Percentiles rank a stretch among this genome's conserved stretches.
phyloP scores from a whole-genome alignment of 1,140 invertebrate species.

The Habropoda laboriosa region DNA sequence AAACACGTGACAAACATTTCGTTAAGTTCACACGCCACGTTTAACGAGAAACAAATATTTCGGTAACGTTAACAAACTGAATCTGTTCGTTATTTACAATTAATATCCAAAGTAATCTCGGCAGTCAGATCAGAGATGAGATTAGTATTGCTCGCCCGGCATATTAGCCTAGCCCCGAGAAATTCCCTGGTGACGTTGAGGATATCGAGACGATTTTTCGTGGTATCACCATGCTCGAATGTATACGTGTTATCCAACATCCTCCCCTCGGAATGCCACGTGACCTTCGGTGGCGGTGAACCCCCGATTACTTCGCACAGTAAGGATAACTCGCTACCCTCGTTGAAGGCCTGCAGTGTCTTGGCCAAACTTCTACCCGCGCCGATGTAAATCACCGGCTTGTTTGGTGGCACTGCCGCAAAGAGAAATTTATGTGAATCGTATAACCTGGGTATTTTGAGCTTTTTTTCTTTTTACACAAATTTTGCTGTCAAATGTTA shows the following conservation, averaged over 20 bases:
- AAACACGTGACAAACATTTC: background rate
- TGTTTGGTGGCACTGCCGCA: slow-evolving; percentile 89
- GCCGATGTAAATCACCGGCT: slow-evolving; percentile 90
- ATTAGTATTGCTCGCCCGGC: slow-evolving; percentile 82
- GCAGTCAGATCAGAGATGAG: slow-evolving; percentile 78
- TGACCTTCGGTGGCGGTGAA: slow-evolving; percentile 75
- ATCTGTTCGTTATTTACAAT: slow-evolving; percentile 80
- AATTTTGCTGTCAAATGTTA: background rate
- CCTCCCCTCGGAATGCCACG: slow-evolving; percentile 75
- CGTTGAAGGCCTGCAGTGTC: slow-evolving; percentile 89
- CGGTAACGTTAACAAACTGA: background rate
- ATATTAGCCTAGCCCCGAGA: slow-evolving; percentile 76
- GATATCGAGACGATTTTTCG: slow-evolving; percentile 75
- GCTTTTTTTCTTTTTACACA: background rate
- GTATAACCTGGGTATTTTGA: too few relatives aligned
- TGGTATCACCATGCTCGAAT: slow-evolving; percentile 63
- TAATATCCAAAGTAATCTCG: slow-evolving; percentile 82
- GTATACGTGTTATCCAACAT: slow-evolving; percentile 69
- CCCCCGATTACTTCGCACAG: slow-evolving; percentile 86
- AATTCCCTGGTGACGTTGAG: slow-evolving; percentile 75
- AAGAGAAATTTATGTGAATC: slow-evolving; percentile 27
- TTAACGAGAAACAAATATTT: slow-evolving; percentile 3
- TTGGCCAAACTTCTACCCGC: slow-evolving; percentile 86
- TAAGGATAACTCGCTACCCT: slow-evolving; percentile 86
- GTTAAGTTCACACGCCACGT: background rate